A percentile compares a stretch with the other conserved stretches of the same genome.
phyloP scores from a whole-genome alignment of 2,888 invertebrate species.

The Hemicrepidius hirtus region DNA sequence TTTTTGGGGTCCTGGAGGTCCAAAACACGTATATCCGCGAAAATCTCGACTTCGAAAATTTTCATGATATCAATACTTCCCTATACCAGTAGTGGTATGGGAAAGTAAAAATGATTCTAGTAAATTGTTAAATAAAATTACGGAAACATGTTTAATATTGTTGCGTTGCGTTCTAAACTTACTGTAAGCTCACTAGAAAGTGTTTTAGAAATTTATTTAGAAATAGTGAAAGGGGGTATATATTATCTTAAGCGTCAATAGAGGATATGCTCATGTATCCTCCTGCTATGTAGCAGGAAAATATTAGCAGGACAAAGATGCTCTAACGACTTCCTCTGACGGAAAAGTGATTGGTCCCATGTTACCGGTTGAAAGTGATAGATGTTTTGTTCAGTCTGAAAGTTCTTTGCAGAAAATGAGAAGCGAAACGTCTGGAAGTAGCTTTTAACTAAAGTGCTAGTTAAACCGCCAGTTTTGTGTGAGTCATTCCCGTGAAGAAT shows the following conservation, averaged over 20 bases:
- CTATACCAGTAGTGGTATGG: no score
- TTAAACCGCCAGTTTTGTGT: constrained; percentile 43
- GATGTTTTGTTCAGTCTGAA: constrained; percentile 54
- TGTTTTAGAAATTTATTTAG: constrained; percentile 4
- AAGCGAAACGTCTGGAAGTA: constrained; percentile 46
- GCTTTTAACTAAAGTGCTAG: constrained; percentile 52
- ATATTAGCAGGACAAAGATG: constrained; percentile 53
- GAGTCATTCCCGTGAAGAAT: constrained; percentile 20
- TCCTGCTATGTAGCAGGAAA: constrained; percentile 36
- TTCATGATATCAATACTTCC: no score
- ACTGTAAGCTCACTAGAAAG: no score
- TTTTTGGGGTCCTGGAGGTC: no score
- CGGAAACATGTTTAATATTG: no score
- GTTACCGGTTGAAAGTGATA: constrained; percentile 55
- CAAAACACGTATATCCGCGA: no score
- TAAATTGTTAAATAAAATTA: no score
- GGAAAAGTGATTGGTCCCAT: constrained; percentile 57
- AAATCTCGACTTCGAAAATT: no score
- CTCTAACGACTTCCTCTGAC: constrained; percentile 54
- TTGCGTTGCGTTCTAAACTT: no score
- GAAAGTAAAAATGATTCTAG: no score
- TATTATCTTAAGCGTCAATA: constrained; percentile 8
- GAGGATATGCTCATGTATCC: constrained; percentile 8
- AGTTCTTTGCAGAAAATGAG: constrained; percentile 47
- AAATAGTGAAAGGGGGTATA: not conserved